Evolutionary conservation across 2,888 invertebrate genomes (phyloP).

Genomic region (Thyatira batis): DNA sequence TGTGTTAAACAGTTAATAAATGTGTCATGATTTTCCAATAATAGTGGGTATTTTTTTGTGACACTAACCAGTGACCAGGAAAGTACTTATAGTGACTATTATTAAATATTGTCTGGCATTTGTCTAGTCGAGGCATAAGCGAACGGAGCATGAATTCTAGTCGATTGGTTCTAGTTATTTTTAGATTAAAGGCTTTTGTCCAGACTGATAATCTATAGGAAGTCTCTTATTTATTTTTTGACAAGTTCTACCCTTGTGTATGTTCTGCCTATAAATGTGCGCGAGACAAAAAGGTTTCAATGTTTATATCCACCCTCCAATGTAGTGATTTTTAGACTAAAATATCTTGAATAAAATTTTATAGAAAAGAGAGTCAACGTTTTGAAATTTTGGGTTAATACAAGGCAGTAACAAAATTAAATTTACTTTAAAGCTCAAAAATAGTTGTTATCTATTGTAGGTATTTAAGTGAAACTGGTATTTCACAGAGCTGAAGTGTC

Average conservation of each 20-base stretch:
- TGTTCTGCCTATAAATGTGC: too few relatives aligned
- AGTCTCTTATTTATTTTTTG: not conserved
- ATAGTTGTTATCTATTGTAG: not conserved
- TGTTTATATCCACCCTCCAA: too few relatives aligned
- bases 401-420: not conserved
- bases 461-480: conserved; percentile 2
- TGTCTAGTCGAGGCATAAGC: conserved; percentile 1
- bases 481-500: conserved; percentile 2
- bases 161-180: conserved; percentile 1
- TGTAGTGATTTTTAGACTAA: too few relatives aligned
- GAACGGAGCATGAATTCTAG: conserved; percentile 3
- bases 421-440: not conserved
- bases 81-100: not conserved
- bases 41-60: not conserved
- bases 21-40: not conserved
- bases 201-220: not conserved
- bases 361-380: too few relatives aligned
- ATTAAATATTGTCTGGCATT: not conserved
- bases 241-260: too few relatives aligned
- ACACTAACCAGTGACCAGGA: not conserved
- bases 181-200: conserved; percentile 1
- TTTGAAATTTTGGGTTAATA: not conserved
- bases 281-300: too few relatives aligned
- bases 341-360: too few relatives aligned
- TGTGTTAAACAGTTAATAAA: not conserved